These are phyloP conservation scores for Callithrix jacchus DNA, from an alignment of 2,113 vertebrate genomes.

Conservation along the genomic window DNA sequence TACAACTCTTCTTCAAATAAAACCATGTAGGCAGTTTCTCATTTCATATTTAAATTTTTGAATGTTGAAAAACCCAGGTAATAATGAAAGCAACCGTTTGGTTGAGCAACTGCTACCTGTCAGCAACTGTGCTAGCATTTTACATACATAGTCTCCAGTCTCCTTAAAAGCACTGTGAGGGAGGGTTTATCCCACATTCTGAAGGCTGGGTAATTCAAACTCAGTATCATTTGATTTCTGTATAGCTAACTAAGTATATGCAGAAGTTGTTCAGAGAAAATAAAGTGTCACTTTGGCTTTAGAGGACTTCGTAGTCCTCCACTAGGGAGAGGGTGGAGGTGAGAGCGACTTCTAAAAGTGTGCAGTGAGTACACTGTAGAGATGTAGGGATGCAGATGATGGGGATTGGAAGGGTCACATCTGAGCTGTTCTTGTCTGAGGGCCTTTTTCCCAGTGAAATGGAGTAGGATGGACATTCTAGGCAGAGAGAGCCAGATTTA, in stretches of 20 bases:
- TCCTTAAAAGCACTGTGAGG: background rate
- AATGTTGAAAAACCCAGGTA: background rate
- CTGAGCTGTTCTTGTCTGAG: background rate
- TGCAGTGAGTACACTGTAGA: fast-evolving
- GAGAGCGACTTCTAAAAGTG: background rate
- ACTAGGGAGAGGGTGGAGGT: background rate
- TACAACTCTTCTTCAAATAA: background rate
- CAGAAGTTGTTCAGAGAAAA: background rate
- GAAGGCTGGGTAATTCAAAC: background rate
- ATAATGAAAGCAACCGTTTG: background rate
- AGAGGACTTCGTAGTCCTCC: background rate
- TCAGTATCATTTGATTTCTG: background rate
- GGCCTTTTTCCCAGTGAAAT: background rate
- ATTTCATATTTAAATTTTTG: background rate
- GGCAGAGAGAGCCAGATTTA: background rate
- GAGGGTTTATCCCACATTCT: background rate
- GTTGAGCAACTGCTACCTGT: background rate
- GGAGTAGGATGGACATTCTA: background rate
- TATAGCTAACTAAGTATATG: background rate
- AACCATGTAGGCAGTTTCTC: background rate
- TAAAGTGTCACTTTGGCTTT: background rate
- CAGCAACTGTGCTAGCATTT: background rate
- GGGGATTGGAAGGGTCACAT: background rate
- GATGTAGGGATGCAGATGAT: no score
- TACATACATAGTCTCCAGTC: background rate